A percentile compares a stretch with the other conserved stretches of the same genome.
These are phyloP conservation scores for Alectura lathami DNA, from an alignment of 2,113 vertebrate species.

Conservation along the genomic window DNA sequence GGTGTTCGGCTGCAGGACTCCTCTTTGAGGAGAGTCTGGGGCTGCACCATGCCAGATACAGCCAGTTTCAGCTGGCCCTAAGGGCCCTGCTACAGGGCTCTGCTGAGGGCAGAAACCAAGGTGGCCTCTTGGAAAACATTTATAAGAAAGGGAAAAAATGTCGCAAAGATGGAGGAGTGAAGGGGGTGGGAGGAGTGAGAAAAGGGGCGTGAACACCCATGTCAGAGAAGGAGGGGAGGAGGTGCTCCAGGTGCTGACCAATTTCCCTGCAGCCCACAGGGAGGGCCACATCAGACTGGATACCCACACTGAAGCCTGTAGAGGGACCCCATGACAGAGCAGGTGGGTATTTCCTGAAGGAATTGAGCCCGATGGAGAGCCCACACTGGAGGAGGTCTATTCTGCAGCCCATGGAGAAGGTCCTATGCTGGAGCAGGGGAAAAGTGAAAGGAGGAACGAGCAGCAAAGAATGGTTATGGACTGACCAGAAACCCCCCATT, in stretches of 20 bases:
- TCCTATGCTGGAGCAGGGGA: not conserved
- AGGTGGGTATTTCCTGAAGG: not conserved
- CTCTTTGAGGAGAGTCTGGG: no score
- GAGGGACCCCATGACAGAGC: rapidly evolving
- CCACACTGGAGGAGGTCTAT: not conserved
- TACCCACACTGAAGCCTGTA: not conserved
- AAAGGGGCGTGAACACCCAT: not conserved
- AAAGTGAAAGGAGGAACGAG: not conserved
- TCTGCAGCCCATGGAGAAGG: not conserved
- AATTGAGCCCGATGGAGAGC: not conserved
- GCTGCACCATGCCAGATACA: rapidly evolving
- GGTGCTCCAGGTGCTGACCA: not conserved
- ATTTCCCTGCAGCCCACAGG: rapidly evolving
- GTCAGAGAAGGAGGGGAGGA: not conserved
- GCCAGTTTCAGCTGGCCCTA: rapidly evolving
- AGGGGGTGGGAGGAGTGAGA: not conserved
- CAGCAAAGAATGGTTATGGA: not conserved
- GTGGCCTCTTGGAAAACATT: not conserved
- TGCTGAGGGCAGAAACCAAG: not conserved
- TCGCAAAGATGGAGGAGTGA: not conserved
- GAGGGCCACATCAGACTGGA: rapidly evolving
- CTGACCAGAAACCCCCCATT: not conserved
- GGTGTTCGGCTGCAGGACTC: no score
- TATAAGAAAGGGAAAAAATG: not conserved
- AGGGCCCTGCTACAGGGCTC: no score